These are phyloP conservation scores for Catocala fraxini DNA, from an alignment of 2,888 invertebrate species.

Conservation along the genomic window DNA sequence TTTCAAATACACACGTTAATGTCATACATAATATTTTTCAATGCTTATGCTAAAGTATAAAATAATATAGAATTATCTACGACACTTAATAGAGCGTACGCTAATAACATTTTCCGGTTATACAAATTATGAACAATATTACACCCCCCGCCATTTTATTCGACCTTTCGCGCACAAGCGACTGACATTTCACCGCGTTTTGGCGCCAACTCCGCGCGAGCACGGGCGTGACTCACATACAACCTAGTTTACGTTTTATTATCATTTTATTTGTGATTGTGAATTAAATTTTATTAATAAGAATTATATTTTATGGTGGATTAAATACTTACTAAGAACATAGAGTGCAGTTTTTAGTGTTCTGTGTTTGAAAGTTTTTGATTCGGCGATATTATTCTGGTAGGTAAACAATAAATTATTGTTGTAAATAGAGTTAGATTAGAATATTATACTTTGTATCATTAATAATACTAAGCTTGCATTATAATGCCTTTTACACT, in stretches of 20 bases:
- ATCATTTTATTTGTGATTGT: constrained; percentile 10
- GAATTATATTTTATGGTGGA: constrained; percentile 4
- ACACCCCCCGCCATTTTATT: constrained; percentile 61
- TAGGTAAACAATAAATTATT: constrained; percentile 1
- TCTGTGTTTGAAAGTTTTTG: constrained; percentile 7
- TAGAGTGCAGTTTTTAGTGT: constrained; percentile 19
- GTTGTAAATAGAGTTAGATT: background rate
- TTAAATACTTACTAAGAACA: background rate
- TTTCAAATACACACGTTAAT: no score
- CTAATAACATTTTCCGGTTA: constrained; percentile 45
- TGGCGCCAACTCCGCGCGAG: constrained; percentile 65
- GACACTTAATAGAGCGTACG: constrained; percentile 31
- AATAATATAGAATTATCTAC: constrained; percentile 16
- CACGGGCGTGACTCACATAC: constrained; percentile 31
- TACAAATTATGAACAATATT: constrained; percentile 47
- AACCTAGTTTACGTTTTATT: constrained; percentile 11
- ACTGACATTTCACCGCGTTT: constrained; percentile 77
- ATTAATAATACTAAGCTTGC: no score
- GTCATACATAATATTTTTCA: no score
- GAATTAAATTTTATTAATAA: constrained; percentile 2
- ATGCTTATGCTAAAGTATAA: constrained; percentile 8
- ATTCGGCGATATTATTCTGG: constrained; percentile 14
- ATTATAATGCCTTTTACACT: no score
- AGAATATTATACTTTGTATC: no score
- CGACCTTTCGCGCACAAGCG: constrained; percentile 66